Percentiles rank a stretch among this genome's conserved stretches.
Conservation (phyloP, 2,888 invertebrate species). For the Seladonia tumulorum region DNA sequence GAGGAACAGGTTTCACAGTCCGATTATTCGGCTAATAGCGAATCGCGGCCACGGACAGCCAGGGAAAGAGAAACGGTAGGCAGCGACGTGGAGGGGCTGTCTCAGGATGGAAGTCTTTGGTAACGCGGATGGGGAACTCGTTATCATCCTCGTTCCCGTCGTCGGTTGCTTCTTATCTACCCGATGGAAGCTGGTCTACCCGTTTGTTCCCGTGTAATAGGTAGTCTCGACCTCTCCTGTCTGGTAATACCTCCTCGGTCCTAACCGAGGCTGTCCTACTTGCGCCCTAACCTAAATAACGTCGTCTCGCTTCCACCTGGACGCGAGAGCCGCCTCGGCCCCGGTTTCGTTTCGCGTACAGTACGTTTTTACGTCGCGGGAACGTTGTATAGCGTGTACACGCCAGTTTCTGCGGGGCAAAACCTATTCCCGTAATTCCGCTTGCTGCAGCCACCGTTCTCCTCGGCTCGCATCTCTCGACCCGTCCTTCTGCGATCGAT, state of each 20-base stretch:
- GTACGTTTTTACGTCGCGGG: slow-evolving; percentile 36
- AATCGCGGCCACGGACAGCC: slow-evolving; percentile 8
- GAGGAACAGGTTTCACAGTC: slow-evolving; percentile 25
- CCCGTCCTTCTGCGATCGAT: not conserved
- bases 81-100: not conserved
- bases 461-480: not conserved
- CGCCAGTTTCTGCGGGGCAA: slow-evolving; percentile 7
- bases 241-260: slow-evolving; percentile 67
- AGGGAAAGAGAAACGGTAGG: not conserved
- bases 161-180: slow-evolving; percentile 68
- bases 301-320: slow-evolving; percentile 28
- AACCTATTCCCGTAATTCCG: slow-evolving; percentile 32
- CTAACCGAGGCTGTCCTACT: slow-evolving; percentile 53
- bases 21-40: slow-evolving; percentile 45
- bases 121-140: slow-evolving; percentile 53
- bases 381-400: not conserved
- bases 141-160: slow-evolving; percentile 58
- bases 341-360: slow-evolving; percentile 27
- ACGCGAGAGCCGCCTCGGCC: not conserved
- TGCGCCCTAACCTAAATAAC: slow-evolving; percentile 33
- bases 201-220: slow-evolving; percentile 75
- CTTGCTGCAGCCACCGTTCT: not conserved
- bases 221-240: slow-evolving; percentile 67
- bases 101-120: slow-evolving; percentile 47
- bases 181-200: slow-evolving; percentile 59